Percentiles rank a stretch among this genome's conserved stretches.
Conservation (phyloP, 2,888 invertebrate genomes). For the Hypomecis punctinalis region DNA sequence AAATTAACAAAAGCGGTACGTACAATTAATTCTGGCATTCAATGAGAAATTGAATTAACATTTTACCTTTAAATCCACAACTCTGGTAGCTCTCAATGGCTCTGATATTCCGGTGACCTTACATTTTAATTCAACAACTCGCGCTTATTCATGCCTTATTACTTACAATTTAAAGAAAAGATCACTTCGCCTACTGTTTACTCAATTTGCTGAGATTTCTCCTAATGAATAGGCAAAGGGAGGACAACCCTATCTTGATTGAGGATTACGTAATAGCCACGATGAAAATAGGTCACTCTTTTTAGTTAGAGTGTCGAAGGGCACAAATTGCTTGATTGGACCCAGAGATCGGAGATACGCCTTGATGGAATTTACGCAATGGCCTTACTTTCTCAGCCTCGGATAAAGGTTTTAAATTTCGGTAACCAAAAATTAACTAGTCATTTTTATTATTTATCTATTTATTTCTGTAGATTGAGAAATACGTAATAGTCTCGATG, state of each 20-base stretch:
- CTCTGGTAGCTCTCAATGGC: no score
- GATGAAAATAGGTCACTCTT: slow-evolving; percentile 59
- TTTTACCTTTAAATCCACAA: no score
- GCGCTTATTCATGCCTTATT: no score
- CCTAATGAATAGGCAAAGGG: slow-evolving; percentile 71
- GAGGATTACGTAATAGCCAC: slow-evolving; percentile 70
- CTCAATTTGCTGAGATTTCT: slow-evolving; percentile 47
- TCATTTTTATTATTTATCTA: no score
- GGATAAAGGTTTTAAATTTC: slow-evolving; percentile 1
- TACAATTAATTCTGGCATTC: no score
- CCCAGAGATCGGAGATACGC: slow-evolving; percentile 21
- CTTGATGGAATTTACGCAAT: slow-evolving; percentile 20
- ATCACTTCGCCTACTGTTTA: slow-evolving; percentile 22
- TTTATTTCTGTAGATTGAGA: no score
- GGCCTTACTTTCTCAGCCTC: slow-evolving; percentile 11
- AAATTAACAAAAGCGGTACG: no score
- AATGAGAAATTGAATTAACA: no score
- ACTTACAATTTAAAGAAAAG: not conserved
- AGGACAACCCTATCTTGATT: slow-evolving; percentile 74
- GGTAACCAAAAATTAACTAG: not conserved
- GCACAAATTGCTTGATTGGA: slow-evolving; percentile 35
- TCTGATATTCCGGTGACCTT: no score
- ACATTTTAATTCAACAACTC: no score
- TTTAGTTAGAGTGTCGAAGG: slow-evolving; percentile 39
- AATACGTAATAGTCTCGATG: slow-evolving; percentile 65